These are phyloP conservation scores for Leucophenga montana DNA, from an alignment of 2,888 invertebrate genomes.

Conservation along the genomic window DNA sequence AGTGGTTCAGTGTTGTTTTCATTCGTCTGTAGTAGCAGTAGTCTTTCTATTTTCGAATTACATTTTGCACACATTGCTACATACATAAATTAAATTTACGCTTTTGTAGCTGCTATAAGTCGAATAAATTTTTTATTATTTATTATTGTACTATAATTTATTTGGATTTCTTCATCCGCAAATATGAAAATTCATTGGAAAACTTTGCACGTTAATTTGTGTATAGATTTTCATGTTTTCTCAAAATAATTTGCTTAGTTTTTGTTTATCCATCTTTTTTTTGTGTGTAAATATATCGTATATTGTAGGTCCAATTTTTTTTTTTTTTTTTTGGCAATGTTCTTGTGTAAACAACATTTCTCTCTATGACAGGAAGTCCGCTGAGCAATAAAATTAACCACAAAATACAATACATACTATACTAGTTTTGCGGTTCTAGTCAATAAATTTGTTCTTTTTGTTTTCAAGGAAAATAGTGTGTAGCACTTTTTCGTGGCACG, in stretches of 20 bases:
- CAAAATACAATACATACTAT: no score
- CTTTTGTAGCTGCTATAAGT: no score
- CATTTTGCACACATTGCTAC: background rate
- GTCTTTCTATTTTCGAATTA: background rate
- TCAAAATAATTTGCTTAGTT: background rate
- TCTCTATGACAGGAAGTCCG: background rate
- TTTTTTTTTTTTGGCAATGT: background rate
- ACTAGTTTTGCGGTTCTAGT: no score
- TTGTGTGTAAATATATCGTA: no score
- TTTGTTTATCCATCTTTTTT: background rate
- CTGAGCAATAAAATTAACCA: background rate
- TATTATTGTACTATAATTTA: slow-evolving; percentile 1
- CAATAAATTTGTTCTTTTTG: no score
- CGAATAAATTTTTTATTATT: background rate
- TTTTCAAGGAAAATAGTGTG: no score
- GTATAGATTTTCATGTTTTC: background rate
- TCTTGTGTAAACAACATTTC: background rate
- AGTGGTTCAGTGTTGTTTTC: background rate
- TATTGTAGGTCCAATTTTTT: no score
- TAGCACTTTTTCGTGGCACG: no score
- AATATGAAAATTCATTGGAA: background rate
- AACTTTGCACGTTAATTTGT: background rate
- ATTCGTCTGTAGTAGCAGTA: no score
- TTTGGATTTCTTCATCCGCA: background rate
- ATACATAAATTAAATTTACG: background rate